Conservation (phyloP, 2,113 vertebrate genomes). For the Anhinga anhinga region DNA sequence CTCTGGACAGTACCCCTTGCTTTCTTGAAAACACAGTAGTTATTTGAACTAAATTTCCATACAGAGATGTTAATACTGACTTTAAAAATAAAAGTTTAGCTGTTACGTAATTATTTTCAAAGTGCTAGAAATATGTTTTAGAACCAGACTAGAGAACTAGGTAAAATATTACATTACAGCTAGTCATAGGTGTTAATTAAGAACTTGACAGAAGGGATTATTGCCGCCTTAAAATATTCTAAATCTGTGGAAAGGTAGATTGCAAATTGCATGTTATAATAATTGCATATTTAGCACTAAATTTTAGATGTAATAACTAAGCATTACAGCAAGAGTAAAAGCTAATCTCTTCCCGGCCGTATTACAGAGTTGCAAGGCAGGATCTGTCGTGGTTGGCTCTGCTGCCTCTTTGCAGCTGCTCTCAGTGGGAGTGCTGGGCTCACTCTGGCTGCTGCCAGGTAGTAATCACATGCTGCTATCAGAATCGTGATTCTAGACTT, state of each 20-base stretch:
- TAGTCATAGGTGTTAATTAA: background rate
- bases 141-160: background rate
- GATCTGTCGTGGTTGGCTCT: background rate
- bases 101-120: background rate
- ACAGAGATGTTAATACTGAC: background rate
- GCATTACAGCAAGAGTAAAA: background rate
- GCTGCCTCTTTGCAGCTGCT: background rate
- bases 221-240: background rate
- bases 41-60: background rate
- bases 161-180: background rate
- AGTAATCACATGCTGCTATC: background rate
- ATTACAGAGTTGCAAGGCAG: background rate
- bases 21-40: background rate
- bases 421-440: background rate
- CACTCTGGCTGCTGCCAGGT: background rate
- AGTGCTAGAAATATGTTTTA: background rate
- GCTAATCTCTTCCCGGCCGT: background rate
- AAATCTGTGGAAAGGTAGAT: background rate
- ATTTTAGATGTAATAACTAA: background rate
- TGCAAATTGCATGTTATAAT: background rate
- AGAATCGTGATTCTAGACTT: background rate
- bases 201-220: background rate
- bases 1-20: background rate
- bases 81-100: background rate
- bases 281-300: background rate